Percentiles rank a stretch among this genome's conserved stretches.
These are phyloP conservation scores for Cheilosia impressa DNA, from an alignment of 2,888 invertebrate genomes.

Conservation along the genomic window DNA sequence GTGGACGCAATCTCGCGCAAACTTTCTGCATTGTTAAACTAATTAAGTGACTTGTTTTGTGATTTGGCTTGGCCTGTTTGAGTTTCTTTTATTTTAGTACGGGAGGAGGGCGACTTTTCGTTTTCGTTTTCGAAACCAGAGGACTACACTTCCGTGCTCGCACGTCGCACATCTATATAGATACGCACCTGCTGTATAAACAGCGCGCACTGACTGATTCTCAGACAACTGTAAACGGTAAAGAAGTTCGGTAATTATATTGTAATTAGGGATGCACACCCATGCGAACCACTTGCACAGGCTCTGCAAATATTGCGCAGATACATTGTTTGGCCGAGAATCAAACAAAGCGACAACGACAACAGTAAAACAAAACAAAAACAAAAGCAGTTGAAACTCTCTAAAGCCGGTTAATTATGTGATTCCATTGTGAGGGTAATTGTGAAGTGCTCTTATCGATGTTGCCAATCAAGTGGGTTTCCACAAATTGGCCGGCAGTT, in stretches of 20 bases:
- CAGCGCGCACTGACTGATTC: constrained; percentile 21
- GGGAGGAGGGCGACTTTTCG: constrained; percentile 7
- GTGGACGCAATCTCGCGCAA: constrained; percentile 60
- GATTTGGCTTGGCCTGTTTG: constrained; percentile 8
- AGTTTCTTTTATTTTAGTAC: constrained; percentile 39
- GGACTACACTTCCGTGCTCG: constrained; percentile 52
- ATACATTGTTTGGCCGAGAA: constrained; percentile 50
- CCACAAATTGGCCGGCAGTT: constrained; percentile 58
- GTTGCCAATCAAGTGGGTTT: constrained; percentile 71
- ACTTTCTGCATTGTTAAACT: constrained; percentile 80
- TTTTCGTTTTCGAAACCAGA: constrained; percentile 11
- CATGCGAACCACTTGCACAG: constrained; percentile 47
- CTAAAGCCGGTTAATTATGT: constrained; percentile 72
- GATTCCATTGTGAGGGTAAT: constrained; percentile 71
- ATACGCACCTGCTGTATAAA: constrained; percentile 62
- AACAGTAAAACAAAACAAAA: background rate
- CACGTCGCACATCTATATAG: background rate
- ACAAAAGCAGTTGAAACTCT: constrained; percentile 49
- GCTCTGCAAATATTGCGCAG: constrained; percentile 63
- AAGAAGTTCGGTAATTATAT: constrained; percentile 83
- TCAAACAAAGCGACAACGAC: constrained; percentile 9
- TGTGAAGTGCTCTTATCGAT: constrained; percentile 66
- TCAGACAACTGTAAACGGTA: constrained; percentile 37
- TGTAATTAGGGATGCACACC: constrained; percentile 83
- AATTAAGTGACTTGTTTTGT: constrained; percentile 78